A percentile compares a stretch with the other conserved stretches of the same genome.
Conservation (phyloP, 2,888 invertebrate genomes). For the Syrista parreyssii region DNA sequence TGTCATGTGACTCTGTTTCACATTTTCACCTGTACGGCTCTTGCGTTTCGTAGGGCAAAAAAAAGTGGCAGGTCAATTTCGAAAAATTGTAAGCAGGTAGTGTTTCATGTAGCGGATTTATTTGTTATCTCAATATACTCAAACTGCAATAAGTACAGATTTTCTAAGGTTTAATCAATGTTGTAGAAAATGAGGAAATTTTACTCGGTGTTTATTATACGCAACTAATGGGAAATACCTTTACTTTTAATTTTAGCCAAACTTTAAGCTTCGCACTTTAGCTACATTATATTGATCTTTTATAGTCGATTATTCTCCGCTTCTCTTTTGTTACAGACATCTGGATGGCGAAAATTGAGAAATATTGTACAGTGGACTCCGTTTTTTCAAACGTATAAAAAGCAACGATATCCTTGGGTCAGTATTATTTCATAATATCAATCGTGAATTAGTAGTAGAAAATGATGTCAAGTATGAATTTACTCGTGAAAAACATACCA, state of each 20-base stretch:
- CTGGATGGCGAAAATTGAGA: constrained; percentile 93
- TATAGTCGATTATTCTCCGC: constrained; percentile 25
- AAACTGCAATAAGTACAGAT: not conserved
- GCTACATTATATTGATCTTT: not conserved
- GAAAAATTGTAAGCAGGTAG: not conserved
- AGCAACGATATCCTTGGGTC: constrained; percentile 95
- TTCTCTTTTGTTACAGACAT: constrained; percentile 76
- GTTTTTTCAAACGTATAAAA: constrained; percentile 96
- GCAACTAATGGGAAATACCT: not conserved
- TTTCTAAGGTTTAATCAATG: not conserved
- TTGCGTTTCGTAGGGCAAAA: not conserved
- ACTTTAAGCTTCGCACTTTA: not conserved
- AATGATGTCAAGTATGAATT: not conserved
- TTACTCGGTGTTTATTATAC: not conserved
- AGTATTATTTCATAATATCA: constrained; percentile 20
- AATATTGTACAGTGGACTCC: constrained; percentile 97
- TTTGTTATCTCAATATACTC: not conserved
- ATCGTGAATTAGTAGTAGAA: not conserved
- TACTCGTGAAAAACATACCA: not conserved
- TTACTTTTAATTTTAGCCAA: not conserved
- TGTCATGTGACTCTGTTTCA: not conserved
- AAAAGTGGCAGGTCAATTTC: not conserved
- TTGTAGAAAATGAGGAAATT: not conserved
- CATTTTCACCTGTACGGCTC: not conserved
- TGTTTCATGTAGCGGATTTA: not conserved